These are phyloP conservation scores for Diarsia mendica DNA, from an alignment of 2,888 invertebrate genomes.

Conservation along the genomic window DNA sequence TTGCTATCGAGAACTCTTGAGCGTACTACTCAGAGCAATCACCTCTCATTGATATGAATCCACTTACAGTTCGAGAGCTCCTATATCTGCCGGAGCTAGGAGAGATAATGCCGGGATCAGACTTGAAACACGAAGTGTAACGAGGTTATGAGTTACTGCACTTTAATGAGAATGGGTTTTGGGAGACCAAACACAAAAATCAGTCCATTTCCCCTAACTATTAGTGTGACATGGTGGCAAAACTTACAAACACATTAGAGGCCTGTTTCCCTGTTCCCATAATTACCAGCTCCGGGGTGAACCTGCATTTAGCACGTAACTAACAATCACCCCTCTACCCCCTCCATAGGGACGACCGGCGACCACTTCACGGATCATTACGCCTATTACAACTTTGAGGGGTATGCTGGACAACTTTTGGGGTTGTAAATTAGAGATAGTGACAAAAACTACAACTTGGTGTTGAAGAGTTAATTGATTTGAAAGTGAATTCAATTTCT, in stretches of 20 bases:
- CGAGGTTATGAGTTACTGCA: not conserved
- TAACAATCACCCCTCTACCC: conserved; percentile 53
- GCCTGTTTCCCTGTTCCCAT: conserved; percentile 19
- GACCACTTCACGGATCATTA: conserved; percentile 73
- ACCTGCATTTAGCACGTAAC: conserved; percentile 59
- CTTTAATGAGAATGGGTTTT: not conserved
- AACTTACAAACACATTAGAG: conserved; percentile 48
- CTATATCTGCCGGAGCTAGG: conserved; percentile 1
- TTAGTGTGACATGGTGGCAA: conserved; percentile 26
- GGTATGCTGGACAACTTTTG: conserved; percentile 56
- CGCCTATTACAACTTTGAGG: conserved; percentile 71
- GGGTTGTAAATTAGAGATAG: not conserved
- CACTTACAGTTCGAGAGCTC: conserved; percentile 10
- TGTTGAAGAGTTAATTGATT: not conserved
- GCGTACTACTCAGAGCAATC: not conserved
- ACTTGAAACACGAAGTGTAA: conserved; percentile 1
- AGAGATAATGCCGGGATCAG: not conserved
- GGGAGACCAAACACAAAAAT: conserved; percentile 1
- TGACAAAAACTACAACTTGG: conserved; percentile 13
- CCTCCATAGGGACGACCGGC: conserved; percentile 25
- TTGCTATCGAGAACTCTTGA: conserved; percentile 14
- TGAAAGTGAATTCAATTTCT: not conserved
- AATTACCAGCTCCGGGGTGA: conserved; percentile 45
- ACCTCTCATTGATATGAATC: conserved; percentile 7
- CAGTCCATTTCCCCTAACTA: conserved; percentile 15